Conservation (phyloP, 1,140 invertebrate species). For the Periplaneta americana region DNA sequence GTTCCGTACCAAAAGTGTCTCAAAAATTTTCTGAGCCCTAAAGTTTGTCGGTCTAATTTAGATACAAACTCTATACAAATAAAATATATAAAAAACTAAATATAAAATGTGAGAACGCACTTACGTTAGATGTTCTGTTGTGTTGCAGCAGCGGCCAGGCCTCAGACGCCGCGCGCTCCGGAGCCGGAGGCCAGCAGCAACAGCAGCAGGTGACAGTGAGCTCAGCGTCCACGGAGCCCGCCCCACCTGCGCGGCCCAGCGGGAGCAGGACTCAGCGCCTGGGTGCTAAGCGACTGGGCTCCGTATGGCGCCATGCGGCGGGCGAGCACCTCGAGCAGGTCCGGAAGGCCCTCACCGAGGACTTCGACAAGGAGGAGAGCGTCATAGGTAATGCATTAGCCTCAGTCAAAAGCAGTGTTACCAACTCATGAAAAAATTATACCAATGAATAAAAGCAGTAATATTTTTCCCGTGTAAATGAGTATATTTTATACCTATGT, state of each 20-base stretch:
- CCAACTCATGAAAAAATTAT: too few relatives aligned
- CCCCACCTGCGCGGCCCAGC: neutral
- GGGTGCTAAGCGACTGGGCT: constrained; percentile 28
- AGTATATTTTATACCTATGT: too few relatives aligned
- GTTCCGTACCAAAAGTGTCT: too few relatives aligned
- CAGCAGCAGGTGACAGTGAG: neutral
- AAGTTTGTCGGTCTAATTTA: too few relatives aligned
- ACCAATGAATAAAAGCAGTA: too few relatives aligned
- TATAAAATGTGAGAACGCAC: too few relatives aligned
- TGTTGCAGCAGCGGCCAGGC: neutral
- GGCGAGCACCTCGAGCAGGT: constrained; percentile 29
- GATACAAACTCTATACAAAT: too few relatives aligned
- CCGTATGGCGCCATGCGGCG: constrained; percentile 30
- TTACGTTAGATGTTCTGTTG: neutral
- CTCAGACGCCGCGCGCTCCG: neutral
- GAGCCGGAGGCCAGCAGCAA: neutral
- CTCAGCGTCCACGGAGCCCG: neutral
- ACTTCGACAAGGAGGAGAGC: constrained; percentile 26
- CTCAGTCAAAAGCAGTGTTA: too few relatives aligned
- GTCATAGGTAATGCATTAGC: constrained; percentile 29
- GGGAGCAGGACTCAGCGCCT: neutral
- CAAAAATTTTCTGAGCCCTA: too few relatives aligned
- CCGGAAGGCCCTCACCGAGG: constrained; percentile 18
- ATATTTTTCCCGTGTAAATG: too few relatives aligned
- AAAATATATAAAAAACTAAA: too few relatives aligned